Evolutionary conservation across 2,113 vertebrate species (phyloP).

Genomic region (Vicugna pacos): DNA sequence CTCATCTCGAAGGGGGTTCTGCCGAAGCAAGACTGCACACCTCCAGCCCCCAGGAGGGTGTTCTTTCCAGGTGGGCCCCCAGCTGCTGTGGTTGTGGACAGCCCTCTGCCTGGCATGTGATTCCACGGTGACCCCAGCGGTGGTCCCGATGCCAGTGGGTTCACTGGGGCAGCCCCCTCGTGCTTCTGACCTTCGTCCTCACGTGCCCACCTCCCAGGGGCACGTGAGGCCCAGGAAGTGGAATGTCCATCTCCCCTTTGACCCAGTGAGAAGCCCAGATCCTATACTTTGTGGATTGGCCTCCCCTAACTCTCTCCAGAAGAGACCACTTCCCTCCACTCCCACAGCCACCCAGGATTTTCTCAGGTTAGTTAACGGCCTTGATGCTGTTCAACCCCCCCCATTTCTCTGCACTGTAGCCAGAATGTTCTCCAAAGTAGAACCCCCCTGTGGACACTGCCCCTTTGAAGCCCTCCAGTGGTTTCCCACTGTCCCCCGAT

Average conservation of each 20-base stretch:
- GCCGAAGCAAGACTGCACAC: not conserved
- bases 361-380: not conserved
- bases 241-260: not conserved
- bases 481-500: not conserved
- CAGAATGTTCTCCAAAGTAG: not conserved
- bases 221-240: not conserved
- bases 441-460: too few species aligned
- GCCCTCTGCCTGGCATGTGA: not conserved
- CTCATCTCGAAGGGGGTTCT: not conserved
- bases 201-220: accelerated
- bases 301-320: not conserved
- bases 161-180: accelerated
- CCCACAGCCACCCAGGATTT: not conserved
- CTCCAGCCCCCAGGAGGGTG: accelerated
- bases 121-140: not conserved
- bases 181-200: not conserved
- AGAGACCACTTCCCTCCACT: not conserved
- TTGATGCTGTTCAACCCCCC: not conserved
- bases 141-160: not conserved
- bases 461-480: not conserved
- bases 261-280: not conserved
- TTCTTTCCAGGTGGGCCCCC: not conserved
- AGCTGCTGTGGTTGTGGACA: not conserved
- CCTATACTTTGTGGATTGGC: not conserved
- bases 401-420: not conserved